A percentile compares a stretch with the other conserved stretches of the same genome.
Evolutionary conservation across 2,797 vertebrate genomes (phyloP).

Genomic region (Myotis myotis): DNA sequence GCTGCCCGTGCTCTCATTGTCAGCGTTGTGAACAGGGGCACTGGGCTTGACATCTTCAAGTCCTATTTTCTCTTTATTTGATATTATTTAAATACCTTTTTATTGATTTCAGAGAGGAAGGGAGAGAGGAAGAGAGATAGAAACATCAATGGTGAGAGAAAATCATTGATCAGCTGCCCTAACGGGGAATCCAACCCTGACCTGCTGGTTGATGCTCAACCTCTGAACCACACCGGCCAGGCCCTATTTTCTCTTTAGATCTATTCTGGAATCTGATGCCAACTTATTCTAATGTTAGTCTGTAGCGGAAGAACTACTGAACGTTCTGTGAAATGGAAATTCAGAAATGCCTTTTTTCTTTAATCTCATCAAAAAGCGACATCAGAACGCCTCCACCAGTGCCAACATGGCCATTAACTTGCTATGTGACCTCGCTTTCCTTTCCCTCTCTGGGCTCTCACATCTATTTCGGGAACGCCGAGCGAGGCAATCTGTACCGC

Average conservation of each 20-base stretch:
- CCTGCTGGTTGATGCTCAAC: too few species aligned
- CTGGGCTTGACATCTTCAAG: neutral
- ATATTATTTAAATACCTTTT: too few species aligned
- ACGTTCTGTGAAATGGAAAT: constrained; percentile 31
- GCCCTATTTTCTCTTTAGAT: neutral
- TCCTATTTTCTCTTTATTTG: neutral
- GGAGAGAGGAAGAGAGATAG: too few species aligned
- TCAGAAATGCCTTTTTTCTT: constrained; percentile 20
- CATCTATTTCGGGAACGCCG: constrained; percentile 24
- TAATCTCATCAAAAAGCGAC: constrained; percentile 38
- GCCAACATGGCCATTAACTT: neutral
- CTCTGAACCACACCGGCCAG: too few species aligned
- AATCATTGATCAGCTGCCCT: too few species aligned
- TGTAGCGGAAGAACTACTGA: constrained; percentile 1
- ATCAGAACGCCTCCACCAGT: neutral
- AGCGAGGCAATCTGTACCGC: neutral
- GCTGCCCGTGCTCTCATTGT: neutral
- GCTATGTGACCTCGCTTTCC: constrained; percentile 38
- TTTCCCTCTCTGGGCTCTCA: constrained; percentile 51
- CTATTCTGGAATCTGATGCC: neutral
- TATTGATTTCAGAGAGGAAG: too few species aligned
- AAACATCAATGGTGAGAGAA: too few species aligned
- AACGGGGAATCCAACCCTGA: too few species aligned
- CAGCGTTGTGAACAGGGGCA: neutral
- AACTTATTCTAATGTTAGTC: neutral